Percentiles rank a stretch among this genome's conserved stretches.
These are phyloP conservation scores for Eurytemora carolleeae DNA, from an alignment of 1,140 invertebrate genomes.

Conservation along the genomic window DNA sequence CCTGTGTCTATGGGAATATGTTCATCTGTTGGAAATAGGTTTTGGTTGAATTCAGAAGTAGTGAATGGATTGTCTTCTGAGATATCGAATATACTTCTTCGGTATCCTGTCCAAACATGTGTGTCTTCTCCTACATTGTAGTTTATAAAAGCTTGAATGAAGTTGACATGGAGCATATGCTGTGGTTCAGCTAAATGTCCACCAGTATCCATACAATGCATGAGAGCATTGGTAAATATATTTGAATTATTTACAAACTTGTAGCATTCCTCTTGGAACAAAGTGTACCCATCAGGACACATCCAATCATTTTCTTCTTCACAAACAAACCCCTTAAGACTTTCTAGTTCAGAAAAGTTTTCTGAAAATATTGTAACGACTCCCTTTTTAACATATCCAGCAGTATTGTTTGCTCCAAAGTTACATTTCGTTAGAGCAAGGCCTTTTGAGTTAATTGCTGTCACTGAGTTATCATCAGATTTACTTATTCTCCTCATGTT, in stretches of 20 bases:
- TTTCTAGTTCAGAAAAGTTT: background rate
- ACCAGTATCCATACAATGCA: too few relatives aligned
- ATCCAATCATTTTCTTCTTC: background rate
- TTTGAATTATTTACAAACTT: background rate
- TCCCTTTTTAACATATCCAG: background rate
- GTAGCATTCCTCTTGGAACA: background rate
- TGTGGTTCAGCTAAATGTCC: too few relatives aligned
- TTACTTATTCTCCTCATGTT: background rate
- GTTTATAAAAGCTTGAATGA: too few relatives aligned
- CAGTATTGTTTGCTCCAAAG: background rate
- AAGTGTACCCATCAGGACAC: background rate
- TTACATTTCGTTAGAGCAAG: background rate
- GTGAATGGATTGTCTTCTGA: too few relatives aligned
- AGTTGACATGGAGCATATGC: too few relatives aligned
- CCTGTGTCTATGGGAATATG: too few relatives aligned
- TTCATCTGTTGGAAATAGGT: too few relatives aligned
- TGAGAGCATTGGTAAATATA: too few relatives aligned
- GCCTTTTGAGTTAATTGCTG: background rate
- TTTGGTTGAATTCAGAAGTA: too few relatives aligned
- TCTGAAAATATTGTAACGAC: background rate
- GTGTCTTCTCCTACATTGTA: too few relatives aligned
- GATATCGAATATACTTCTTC: too few relatives aligned
- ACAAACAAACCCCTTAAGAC: background rate
- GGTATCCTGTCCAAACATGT: too few relatives aligned
- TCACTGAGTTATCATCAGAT: background rate